Base-by-base conservation (phyloP, 2,888 invertebrate genomes). In the Caenorhabditis wallacei region DNA sequence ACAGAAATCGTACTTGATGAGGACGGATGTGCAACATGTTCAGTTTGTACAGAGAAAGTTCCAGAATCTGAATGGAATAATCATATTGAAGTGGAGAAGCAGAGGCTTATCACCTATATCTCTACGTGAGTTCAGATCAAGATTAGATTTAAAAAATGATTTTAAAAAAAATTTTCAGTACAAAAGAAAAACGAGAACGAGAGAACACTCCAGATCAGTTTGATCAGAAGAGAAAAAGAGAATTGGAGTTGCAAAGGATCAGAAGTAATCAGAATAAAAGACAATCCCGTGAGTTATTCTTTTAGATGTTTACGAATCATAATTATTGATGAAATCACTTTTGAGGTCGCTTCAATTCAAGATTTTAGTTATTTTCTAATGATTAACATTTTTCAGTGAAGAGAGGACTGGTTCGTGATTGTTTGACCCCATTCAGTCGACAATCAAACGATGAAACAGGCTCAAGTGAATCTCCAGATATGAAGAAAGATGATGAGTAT, bases 221-320 rank as follows among this genome's bases (percentile, higher is more conserved):
- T 22, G 82, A 82, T n/a, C 79, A 74, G 68, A 64, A 48, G 22
- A 26, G 68, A 37, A 89, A 89, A 64, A 75, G 89, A 3, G 88
- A 89, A 51, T 56, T 82, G 26, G 89, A 90, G 53, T 68, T 90
- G 63, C 71, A 69, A 37, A 79, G 90, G 20, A 88, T 90, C 53
- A 70, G 85, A 35, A 80, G 24, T 22, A 90, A 90, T 75, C 90
- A 90, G 71, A 74, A 87, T 71, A 90, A 90, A 56, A 72, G 90
- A 63, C 82, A 89, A 48, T 71, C 85, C 40, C 72, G 86, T 84
- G 54, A 82, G 86, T 84, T 35, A 54, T 24, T n/a, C n/a, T n/a
- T 13, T 13, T 40, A n/a, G n/a, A n/a, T n/a, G n/a, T n/a, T n/a
- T n/a, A n/a, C n/a, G n/a, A n/a, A n/a, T n/a, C n/a, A n/a, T n/a